Evolutionary conservation across 2,888 invertebrate species (phyloP), one percentile per base, ranked within the genome.

Genomic region (Trichopria drosophilae): DNA sequence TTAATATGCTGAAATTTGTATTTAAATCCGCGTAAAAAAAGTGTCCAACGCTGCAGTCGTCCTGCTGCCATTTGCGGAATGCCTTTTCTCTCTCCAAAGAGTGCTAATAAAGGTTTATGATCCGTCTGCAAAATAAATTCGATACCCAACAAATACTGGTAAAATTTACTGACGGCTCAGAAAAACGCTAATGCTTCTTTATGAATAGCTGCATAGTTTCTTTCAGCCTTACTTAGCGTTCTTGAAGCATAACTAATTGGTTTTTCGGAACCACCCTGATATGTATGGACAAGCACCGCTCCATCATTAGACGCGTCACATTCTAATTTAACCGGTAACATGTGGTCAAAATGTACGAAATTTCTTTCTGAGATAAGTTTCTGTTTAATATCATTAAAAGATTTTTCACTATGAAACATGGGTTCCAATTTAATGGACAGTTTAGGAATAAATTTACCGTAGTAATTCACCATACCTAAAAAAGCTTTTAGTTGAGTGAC

Each of bases 21-120:
- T 22, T 63, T 47, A 36, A 58, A 62, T 4, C 55, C 52, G 4
- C 51, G 50, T 10, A 59, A 40, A 42, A 55, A 59, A 0, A 48
- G 34, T 22, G 67, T 64, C 67, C 67, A 72, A 42, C 68, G 43
- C 46, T 67, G 67, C 3, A 69, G 29, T 47, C 71, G 43, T 13
- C 65, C 64, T 13, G 71, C 66, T 23, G 68, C 67, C 66, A 71
- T 66, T 31, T 55, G 51, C 5, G 69, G 67, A 12, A 70, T 58
- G 5, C 65, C 65, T 55, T 65, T 67, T 4, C 66, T 56, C 45
- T 62, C 66, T 3, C 63, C 66, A 48, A 68, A 66, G 4, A 67
- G 32, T 1, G 62, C 61, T 41, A 62, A 50, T 18, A 68, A 52
- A 4, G 66, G 67, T 43, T 68, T 68, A 45, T 71, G 69, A 50